Conservation (phyloP, 2,888 invertebrate species). For the Kryphioiulus occultus region DNA sequence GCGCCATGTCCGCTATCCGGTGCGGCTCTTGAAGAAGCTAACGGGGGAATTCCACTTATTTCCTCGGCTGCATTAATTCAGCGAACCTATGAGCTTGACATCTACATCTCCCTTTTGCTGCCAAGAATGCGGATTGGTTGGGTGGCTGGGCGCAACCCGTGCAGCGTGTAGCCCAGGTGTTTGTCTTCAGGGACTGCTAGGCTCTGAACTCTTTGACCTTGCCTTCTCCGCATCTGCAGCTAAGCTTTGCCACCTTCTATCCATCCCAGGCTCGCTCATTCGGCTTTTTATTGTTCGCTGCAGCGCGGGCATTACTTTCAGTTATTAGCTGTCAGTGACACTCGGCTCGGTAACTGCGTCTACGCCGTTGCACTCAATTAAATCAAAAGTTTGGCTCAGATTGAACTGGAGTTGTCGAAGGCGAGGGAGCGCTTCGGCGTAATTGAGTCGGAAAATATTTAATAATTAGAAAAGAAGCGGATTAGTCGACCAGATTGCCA, state of each 20-base stretch:
- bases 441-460: background rate
- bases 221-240: background rate
- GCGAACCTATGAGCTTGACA: slow-evolving; percentile 40
- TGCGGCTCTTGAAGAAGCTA: background rate
- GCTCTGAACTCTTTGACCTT: slow-evolving; percentile 18
- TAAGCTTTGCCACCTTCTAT: slow-evolving; percentile 18
- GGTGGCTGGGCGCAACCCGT: slow-evolving; percentile 43
- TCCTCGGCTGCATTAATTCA: slow-evolving; percentile 29
- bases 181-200: slow-evolving; percentile 40
- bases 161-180: slow-evolving; percentile 39
- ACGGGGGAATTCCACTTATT: slow-evolving; percentile 43
- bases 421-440: background rate
- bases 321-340: slow-evolving; percentile 16
- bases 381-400: background rate
- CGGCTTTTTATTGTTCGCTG: background rate
- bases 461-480: background rate
- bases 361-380: background rate
- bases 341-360: background rate
- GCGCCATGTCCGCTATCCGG: background rate
- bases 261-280: background rate
- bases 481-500: background rate
- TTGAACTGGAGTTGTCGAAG: background rate
- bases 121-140: slow-evolving; percentile 43
- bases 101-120: slow-evolving; percentile 43
- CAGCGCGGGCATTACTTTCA: background rate